Percentiles rank a stretch among this genome's conserved stretches.
Conservation (phyloP, 92 coral and sea anemone species). For the Plumapathes pennacea region DNA sequence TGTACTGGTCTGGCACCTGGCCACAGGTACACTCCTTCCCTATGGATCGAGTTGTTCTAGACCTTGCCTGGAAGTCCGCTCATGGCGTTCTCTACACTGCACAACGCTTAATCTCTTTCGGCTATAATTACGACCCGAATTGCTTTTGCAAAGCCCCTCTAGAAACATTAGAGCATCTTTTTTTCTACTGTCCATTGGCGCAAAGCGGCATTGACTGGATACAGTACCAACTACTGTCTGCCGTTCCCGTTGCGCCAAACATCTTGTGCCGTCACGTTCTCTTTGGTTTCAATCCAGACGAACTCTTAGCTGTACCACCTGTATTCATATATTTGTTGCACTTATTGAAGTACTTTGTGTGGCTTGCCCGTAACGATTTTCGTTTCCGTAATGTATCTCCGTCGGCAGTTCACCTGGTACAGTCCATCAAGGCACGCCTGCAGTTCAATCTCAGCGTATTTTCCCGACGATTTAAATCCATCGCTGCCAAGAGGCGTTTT, state of each 20-base stretch:
- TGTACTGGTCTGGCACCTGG: slow-evolving; percentile 6
- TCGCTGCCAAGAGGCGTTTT: not conserved
- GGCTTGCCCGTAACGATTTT: slow-evolving; percentile 20
- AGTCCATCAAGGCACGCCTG: not conserved
- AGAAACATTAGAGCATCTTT: slow-evolving; percentile 3
- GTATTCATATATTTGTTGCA: not conserved
- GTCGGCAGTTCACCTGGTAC: slow-evolving; percentile 1
- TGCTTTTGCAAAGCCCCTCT: not conserved
- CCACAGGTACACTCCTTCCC: slow-evolving; percentile 3
- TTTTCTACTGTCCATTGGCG: too few species aligned
- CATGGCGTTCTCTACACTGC: slow-evolving; percentile 8
- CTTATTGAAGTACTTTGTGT: slow-evolving; percentile 3
- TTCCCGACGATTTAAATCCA: slow-evolving; percentile 8
- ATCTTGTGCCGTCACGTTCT: not conserved
- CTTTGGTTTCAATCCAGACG: slow-evolving; percentile 11
- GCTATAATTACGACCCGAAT: not conserved
- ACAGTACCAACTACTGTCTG: not conserved
- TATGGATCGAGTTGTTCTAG: not conserved
- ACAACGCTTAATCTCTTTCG: not conserved
- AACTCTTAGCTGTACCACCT: not conserved
- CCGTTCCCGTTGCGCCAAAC: not conserved
- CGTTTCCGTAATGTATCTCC: slow-evolving; percentile 11
- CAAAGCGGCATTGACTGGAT: not conserved
- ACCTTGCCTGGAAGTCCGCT: not conserved
- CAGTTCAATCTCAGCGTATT: slow-evolving; percentile 1